phyloP scores from a whole-genome alignment of 2,888 invertebrate genomes.

The Aphidoletes aphidimyza region DNA sequence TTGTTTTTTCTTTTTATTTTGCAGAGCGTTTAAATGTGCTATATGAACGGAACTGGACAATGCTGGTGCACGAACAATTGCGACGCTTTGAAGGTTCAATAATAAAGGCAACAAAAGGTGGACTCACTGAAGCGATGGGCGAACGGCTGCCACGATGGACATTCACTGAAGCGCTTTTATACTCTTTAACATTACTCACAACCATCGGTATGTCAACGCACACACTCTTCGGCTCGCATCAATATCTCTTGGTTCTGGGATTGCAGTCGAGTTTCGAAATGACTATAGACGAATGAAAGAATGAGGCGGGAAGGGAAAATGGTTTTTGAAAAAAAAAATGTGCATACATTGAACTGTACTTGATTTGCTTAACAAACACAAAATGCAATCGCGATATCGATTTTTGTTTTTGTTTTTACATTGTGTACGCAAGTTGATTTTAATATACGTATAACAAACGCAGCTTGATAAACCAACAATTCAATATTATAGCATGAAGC shows the following conservation, averaged over 20 bases:
- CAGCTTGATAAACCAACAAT: neutral
- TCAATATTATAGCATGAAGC: no score
- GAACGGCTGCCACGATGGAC: slow-evolving; percentile 73
- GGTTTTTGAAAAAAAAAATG: no score
- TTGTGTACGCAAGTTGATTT: no score
- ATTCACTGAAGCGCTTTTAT: slow-evolving; percentile 84
- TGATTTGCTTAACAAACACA: no score
- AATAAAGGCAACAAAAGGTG: slow-evolving; percentile 77
- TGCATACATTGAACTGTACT: no score
- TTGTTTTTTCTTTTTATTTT: slow-evolving; percentile 59
- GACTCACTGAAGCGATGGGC: slow-evolving; percentile 60
- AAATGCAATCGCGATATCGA: no score
- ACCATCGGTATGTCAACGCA: slow-evolving; percentile 93
- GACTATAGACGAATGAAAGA: no score
- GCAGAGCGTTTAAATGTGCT: slow-evolving; percentile 83
- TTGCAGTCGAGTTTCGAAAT: no score
- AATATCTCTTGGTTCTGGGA: no score
- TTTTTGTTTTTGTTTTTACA: no score
- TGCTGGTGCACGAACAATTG: slow-evolving; percentile 80
- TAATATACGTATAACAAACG: neutral
- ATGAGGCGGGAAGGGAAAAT: no score
- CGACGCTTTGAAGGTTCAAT: slow-evolving; percentile 83
- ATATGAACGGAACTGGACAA: slow-evolving; percentile 86
- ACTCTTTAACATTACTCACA: slow-evolving; percentile 87
- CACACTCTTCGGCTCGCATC: no score